Evolutionary conservation across 1,140 invertebrate genomes (phyloP), one percentile per base, ranked within the genome.

Genomic region (Drosophila burlai): DNA sequence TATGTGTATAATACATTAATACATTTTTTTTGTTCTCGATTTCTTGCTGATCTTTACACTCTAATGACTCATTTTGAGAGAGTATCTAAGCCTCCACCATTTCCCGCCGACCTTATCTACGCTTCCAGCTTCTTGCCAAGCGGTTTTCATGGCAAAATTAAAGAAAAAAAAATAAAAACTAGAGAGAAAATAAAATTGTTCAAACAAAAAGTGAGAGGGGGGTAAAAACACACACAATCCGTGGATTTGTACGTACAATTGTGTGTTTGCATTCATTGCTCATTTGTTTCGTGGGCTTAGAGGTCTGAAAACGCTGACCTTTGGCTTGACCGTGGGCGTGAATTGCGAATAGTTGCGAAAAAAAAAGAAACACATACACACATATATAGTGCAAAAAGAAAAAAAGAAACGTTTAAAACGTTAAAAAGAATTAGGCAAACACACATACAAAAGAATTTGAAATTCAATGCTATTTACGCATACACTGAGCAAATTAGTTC

Each of bases 291-390:
- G 49, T 72, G 52, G 54, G 54, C 34, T 72, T 49, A 73, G 67
- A 46, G 47, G 65, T 54, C 50, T 49, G 43, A 57, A 66, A 68
- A 61, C 47, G 40, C 49, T 81, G 82, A 87, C 84, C 84, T 87
- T 87, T 87, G 81, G 81, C 84, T 79, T 89, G 84, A 89, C 84
- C 84, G 84, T 89, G 84, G 84, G 84, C 84, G 84, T 87, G 63
- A 80, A 83, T 74, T 83, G 84, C 66, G 66, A 79, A 79, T 79
- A 64, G 75, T 78, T 77, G 83, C 76, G 64, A 87, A 86, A 79
- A 79, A 63, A 21, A 52, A 45, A 43, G 4, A 43, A 45, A 45
- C 18, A 46, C 11, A 50, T 24, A 42, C 11, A 50, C 18, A 42
- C 38, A 64, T 50, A 60, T 26, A 55, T 38, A 55, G 52, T 47